Evolutionary conservation across 2,797 vertebrate species (phyloP), one percentile per base, ranked within the genome.

Genomic region (Alectoris magna): DNA sequence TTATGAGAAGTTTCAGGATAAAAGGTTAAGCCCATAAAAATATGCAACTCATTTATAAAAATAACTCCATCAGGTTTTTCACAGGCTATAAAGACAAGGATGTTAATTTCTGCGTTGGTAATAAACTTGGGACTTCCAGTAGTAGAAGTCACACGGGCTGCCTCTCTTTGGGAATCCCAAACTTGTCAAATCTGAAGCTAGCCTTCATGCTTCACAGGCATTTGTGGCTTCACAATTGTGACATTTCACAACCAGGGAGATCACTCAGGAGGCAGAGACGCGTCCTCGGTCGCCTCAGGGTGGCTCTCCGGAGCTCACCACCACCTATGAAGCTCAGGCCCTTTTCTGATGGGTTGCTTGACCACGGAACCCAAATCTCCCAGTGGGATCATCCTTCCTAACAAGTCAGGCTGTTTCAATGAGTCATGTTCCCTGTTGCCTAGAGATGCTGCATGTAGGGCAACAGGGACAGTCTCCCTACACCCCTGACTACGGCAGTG

Each of bases 11-110:
- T 91, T 94, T 84, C 43, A 67, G 71, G 68, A 95, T 88, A 95
- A 95, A 95, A 95, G 91, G 83, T 95, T 93, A 96, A 95, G 49
- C 56, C 49, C 83, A 83, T 95, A 95, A 96, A 96, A 95, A 92
- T 90, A 88, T 41, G 71, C 85, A 92, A 92, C 74, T 56, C 83
- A 60, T 92, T 93, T 91, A 88, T 73, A 93, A 95, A 95, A 96
- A 96, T 95, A 96, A 94, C 43, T 93, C 89, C 44, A 82, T 93
- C 68, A 68, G 44, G 27, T 95, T 96, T 87, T 93, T 88, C 55
- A 66, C 58, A 92, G 81, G 68, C 71, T 84, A 15, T 71, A 70
- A 93, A 73, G 77, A 90, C 44, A 79, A 55, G 84, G 41, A 64
- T 74, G 14, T 34, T 82, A 79, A 90, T 95, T 91, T 88, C 68